These are phyloP conservation scores for Brevimyrus niger DNA, from an alignment of 2,113 vertebrate species.

Conservation along the genomic window DNA sequence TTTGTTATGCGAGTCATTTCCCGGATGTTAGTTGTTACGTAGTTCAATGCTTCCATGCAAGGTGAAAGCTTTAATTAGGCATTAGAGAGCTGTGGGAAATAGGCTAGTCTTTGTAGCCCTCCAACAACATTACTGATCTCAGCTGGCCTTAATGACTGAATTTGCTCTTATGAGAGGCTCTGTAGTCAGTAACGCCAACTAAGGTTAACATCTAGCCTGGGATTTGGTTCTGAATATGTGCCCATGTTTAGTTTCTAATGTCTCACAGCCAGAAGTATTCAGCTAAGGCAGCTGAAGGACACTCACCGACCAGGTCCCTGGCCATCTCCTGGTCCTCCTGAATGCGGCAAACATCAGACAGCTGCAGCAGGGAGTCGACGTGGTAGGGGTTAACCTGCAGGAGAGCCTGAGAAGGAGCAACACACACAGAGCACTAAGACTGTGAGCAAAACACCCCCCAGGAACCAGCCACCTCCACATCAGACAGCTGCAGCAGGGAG, in stretches of 20 bases:
- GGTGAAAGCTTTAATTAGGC: not conserved
- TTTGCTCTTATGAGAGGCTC: not conserved
- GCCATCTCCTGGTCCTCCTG: conserved; percentile 98
- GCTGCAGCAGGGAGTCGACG: conserved; percentile 89
- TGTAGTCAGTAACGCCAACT: not conserved
- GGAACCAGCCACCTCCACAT: conserved; percentile 60
- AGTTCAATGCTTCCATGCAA: not conserved
- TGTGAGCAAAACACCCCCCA: not conserved
- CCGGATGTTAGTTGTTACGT: not conserved
- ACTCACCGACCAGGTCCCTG: conserved; percentile 85
- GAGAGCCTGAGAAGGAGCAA: conserved; percentile 61
- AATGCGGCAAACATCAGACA: conserved; percentile 88
- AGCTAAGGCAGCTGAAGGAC: not conserved
- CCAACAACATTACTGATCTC: not conserved
- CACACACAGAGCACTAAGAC: not conserved
- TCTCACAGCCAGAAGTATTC: not conserved
- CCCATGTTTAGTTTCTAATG: not conserved
- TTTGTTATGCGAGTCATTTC: not conserved
- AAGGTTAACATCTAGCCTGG: not conserved
- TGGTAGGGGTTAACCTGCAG: conserved; percentile 88
- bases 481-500: conserved; percentile 89
- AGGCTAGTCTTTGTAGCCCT: not conserved
- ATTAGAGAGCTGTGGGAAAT: not conserved
- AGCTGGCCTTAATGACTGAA: not conserved
- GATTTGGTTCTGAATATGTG: not conserved